A percentile compares a stretch with the other conserved stretches of the same genome.
Evolutionary conservation across 1,140 invertebrate genomes (phyloP).

Genomic region (Apis florea): DNA sequence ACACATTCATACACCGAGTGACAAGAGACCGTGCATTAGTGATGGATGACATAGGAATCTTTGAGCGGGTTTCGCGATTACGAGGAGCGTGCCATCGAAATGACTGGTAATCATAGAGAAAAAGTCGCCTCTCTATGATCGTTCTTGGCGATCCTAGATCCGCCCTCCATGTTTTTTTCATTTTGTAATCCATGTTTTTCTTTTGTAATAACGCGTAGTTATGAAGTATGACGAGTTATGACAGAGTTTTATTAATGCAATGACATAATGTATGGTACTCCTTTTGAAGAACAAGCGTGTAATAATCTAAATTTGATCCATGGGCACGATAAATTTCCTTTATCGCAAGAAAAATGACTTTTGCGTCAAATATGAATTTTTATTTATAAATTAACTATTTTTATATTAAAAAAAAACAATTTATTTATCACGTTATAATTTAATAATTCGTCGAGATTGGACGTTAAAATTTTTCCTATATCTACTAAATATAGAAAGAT

Average conservation of each 20-base stretch:
- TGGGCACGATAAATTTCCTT: too few species aligned
- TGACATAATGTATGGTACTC: too few species aligned
- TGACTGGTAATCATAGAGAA: constrained; percentile 31
- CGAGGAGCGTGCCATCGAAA: constrained; percentile 9
- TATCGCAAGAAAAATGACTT: too few species aligned
- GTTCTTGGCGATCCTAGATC: neutral
- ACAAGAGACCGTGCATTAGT: neutral
- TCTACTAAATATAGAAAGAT: too few species aligned
- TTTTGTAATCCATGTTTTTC: constrained; percentile 11
- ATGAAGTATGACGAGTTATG: neutral
- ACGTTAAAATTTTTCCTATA: too few species aligned
- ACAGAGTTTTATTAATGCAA: neutral
- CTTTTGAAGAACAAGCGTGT: too few species aligned
- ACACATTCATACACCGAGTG: neutral
- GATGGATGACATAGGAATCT: constrained; percentile 14
- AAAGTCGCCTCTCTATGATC: constrained; percentile 18
- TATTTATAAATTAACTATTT: too few species aligned
- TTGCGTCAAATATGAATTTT: too few species aligned
- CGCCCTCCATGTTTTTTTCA: neutral
- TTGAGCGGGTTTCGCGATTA: constrained; percentile 11
- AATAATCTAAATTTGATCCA: too few species aligned
- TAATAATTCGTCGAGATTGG: too few species aligned
- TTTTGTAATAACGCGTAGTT: neutral
- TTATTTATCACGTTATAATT: too few species aligned
- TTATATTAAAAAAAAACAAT: too few species aligned